These are phyloP conservation scores for Morone saxatilis DNA, from an alignment of 2,113 vertebrate species.

Conservation along the genomic window DNA sequence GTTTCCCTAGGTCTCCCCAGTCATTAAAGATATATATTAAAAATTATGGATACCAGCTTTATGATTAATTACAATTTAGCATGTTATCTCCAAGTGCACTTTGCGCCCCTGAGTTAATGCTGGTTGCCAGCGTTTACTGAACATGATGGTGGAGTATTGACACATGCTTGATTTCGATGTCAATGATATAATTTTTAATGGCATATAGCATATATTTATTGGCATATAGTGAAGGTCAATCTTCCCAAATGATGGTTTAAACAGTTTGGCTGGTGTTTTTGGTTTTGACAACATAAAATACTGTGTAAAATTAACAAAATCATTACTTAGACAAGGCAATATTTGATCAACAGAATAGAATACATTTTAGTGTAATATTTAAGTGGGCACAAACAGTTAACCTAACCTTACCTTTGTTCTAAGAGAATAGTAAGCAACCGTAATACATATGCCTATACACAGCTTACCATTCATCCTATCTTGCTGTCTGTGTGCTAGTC, in stretches of 20 bases:
- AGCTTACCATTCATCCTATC: constrained; percentile 26
- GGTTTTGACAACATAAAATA: not conserved
- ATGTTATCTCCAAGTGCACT: not conserved
- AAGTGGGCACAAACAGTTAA: not conserved
- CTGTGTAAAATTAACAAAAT: not conserved
- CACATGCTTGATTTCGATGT: not conserved
- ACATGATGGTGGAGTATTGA: not conserved
- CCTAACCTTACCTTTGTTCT: not conserved
- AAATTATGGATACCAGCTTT: not conserved
- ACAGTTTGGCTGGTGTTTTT: not conserved
- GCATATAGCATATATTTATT: not conserved
- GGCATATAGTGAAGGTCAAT: not conserved
- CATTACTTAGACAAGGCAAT: not conserved
- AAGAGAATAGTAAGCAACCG: not conserved
- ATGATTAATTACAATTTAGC: not conserved
- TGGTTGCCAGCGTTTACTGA: not conserved
- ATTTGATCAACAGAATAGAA: not conserved
- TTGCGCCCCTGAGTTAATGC: not conserved
- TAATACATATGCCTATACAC: not conserved
- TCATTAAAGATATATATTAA: no score
- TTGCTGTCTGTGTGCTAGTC: constrained; percentile 17
- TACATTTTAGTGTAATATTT: not conserved
- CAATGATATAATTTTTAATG: not conserved
- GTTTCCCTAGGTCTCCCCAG: not conserved
- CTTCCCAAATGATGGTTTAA: not conserved